Evolutionary conservation across 1,140 invertebrate genomes (phyloP), one percentile per base, ranked within the genome.

Genomic region (Centruroides vittatus): DNA sequence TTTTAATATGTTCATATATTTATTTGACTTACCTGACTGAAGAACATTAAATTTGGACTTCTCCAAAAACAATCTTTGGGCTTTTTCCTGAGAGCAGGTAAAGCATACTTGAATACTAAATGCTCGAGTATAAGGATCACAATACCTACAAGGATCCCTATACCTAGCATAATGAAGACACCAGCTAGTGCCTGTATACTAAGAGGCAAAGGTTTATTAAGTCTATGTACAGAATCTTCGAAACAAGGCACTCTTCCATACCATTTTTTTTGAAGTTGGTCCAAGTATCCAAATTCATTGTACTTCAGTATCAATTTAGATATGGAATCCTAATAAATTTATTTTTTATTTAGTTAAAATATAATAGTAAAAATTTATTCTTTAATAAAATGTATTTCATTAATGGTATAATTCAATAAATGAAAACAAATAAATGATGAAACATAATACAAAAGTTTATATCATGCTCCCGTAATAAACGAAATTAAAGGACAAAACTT

Each of bases 21-120:
- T 23, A 23, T 23, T 23, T 23, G 23, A 23, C 23, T 67, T 71
- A 89, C 87, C 82, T 94, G 91, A 71, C 89, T 93, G 72, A 94
- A 90, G 74, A 94, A 96, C 90, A 96, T 93, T 47, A 94, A 84
- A 71, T 93, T 93, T 35, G 88, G 80, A 67, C 88, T 92, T 61
- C 86, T 81, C 90, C 91, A 94, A 61, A 88, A 82, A 8, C 88
- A 90, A 60, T 84, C 85, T 68, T 88, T 87, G 0, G 89, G 88
- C 66, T 85, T 83, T 61, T 85, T 83, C 51, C 92, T 78, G 46
- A 93, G 76, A 59, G 83, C 81, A 1, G 92, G 92, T 61, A 96
- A 74, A 11, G 85, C 85, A 72, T 89, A 90, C 72, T 86, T 86
- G 78, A 90, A 96, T 73, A 93, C 89, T 60, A 89, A 76, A 73